A percentile compares a stretch with the other conserved stretches of the same genome.
These are phyloP conservation scores for Hydraecia micacea DNA, from an alignment of 2,888 invertebrate genomes.

Conservation along the genomic window DNA sequence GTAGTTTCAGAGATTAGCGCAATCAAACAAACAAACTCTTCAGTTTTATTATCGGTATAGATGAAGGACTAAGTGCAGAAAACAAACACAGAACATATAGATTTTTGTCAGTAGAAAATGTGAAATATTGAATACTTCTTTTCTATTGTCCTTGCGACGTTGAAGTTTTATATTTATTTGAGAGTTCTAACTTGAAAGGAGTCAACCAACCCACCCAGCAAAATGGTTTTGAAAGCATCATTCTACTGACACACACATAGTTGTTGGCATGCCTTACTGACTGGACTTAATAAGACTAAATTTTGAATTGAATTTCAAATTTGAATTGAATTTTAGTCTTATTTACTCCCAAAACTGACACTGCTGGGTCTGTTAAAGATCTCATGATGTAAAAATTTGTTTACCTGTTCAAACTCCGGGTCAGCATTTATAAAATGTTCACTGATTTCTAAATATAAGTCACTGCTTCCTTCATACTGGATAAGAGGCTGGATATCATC, in stretches of 20 bases:
- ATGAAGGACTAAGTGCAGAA: too few species aligned
- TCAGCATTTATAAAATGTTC: conserved; percentile 79
- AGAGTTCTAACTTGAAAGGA: neutral
- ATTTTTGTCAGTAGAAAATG: neutral
- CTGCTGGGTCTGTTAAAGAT: neutral
- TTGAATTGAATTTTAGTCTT: neutral
- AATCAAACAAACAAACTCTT: too few species aligned
- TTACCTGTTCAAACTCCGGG: conserved; percentile 86
- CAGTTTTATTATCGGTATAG: too few species aligned
- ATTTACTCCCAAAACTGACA: neutral
- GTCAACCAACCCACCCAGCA: neutral
- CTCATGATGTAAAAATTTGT: neutral
- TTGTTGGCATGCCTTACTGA: too few species aligned
- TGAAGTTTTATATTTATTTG: neutral
- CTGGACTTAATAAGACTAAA: too few species aligned
- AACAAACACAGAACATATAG: too few species aligned
- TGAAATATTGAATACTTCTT: neutral
- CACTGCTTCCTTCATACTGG: conserved; percentile 73
- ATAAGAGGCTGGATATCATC: conserved; percentile 85
- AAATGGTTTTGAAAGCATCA: neutral
- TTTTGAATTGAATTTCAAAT: too few species aligned
- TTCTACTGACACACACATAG: too few species aligned
- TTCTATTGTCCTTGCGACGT: neutral
- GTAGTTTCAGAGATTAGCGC: too few species aligned
- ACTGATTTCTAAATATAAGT: conserved; percentile 70